Conservation (phyloP, 1,140 invertebrate species). For the Lasioglossum albipes region DNA sequence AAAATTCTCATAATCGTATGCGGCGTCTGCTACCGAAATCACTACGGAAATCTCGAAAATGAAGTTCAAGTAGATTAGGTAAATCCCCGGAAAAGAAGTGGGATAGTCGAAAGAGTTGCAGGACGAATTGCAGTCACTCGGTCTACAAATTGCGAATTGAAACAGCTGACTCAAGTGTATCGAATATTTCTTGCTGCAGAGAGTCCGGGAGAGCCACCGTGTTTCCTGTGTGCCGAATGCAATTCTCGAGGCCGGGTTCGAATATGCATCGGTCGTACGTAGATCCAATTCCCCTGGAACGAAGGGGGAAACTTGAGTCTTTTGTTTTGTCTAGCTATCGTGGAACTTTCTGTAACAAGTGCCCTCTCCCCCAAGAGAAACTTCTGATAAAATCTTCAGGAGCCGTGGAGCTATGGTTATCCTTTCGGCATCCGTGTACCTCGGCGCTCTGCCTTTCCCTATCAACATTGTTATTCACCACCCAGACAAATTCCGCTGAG, state of each 20-base stretch:
- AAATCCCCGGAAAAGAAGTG: neutral
- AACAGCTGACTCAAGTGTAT: slow-evolving; percentile 14
- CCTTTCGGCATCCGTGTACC: slow-evolving; percentile 3
- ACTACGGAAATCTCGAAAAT: neutral
- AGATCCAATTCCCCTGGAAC: slow-evolving; percentile 22
- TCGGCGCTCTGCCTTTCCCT: neutral
- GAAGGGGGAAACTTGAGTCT: slow-evolving; percentile 9
- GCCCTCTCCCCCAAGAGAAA: neutral
- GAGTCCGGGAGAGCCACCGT: neutral
- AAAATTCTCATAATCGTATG: neutral
- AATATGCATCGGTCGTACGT: slow-evolving; percentile 31
- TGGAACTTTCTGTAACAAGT: slow-evolving; percentile 39
- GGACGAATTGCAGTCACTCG: neutral
- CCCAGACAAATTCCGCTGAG: neutral
- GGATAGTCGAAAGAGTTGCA: neutral
- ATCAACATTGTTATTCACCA: slow-evolving; percentile 15
- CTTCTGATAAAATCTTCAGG: slow-evolving; percentile 40
- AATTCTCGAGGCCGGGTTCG: slow-evolving; percentile 32
- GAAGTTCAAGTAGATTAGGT: neutral
- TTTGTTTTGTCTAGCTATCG: slow-evolving; percentile 30
- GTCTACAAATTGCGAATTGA: slow-evolving; percentile 22
- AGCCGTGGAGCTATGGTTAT: slow-evolving; percentile 7
- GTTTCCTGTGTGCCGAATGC: slow-evolving; percentile 8
- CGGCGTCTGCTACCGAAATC: neutral
- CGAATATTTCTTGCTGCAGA: slow-evolving; percentile 4